Percentiles rank a stretch among this genome's conserved stretches.
These are phyloP conservation scores for Anoncus sp. DNA, from an alignment of 2,888 invertebrate genomes.

Conservation along the genomic window DNA sequence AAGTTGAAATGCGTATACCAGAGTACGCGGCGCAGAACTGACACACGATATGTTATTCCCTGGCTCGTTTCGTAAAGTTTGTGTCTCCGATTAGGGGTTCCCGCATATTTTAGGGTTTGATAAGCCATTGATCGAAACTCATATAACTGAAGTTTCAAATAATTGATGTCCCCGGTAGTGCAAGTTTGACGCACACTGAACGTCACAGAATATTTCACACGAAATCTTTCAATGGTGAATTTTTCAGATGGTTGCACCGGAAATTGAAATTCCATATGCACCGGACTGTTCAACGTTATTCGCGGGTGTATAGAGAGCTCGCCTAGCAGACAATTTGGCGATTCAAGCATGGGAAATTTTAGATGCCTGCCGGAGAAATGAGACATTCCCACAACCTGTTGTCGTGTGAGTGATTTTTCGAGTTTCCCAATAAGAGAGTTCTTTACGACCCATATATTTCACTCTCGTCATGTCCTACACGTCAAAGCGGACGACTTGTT, in stretches of 20 bases:
- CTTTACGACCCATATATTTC: constrained; percentile 13
- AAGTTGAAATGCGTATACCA: constrained; percentile 43
- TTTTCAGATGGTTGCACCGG: not conserved
- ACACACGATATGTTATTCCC: constrained; percentile 15
- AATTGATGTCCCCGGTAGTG: not conserved
- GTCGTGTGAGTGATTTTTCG: constrained; percentile 31
- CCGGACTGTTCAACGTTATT: not conserved
- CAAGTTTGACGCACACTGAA: not conserved
- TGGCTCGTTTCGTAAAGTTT: constrained; percentile 33
- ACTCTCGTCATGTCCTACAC: constrained; percentile 21
- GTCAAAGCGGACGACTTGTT: constrained; percentile 16
- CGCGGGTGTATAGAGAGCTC: too few species aligned
- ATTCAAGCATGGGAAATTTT: constrained; percentile 9
- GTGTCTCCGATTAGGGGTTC: constrained; percentile 32
- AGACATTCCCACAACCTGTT: constrained; percentile 36
- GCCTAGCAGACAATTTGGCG: constrained; percentile 1
- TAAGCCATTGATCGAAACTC: not conserved
- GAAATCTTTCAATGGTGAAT: not conserved
- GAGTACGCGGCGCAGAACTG: not conserved
- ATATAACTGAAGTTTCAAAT: constrained; percentile 16
- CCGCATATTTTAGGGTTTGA: constrained; percentile 30
- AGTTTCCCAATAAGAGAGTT: constrained; percentile 24
- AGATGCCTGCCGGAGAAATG: constrained; percentile 15
- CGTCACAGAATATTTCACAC: not conserved
- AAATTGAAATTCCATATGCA: constrained; percentile 6